Evolutionary conservation across 2,113 vertebrate genomes (phyloP), one percentile per base, ranked within the genome.

Genomic region (Formicarius rufipectus): DNA sequence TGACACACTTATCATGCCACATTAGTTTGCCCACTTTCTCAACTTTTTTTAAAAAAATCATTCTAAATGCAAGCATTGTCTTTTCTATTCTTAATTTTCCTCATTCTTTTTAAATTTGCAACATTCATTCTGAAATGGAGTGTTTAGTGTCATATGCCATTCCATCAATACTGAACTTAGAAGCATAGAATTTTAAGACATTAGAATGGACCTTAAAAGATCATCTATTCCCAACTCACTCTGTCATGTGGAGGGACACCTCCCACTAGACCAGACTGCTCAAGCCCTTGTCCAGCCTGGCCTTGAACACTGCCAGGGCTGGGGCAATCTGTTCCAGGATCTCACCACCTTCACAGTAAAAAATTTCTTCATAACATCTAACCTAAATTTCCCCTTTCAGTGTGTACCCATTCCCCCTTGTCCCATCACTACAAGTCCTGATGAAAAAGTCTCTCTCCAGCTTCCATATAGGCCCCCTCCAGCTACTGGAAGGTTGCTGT

Each of bases 81-180:
- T 74, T 18, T 42, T 39, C 71, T 74, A 12, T 47, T 49, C 12
- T 47, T 52, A 10, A 5, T 39, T 37, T 90, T 52, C 16, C 24
- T 40, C 18, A 12, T 42, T 62, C 9, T 35, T 72, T 44, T 15
- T 69, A 66, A 42, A 66, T 75, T 42, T 58, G 28, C 28, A 92
- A 44, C 8, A 27, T 80, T 58, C 6, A 31, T 50, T 80, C 39
- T 9, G 11, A 56, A 94, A 60, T 13, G 4, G 12, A 49, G 19
- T 10, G 62, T 72, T 55, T 71, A 45, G 45, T 18, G 27, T 4
- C 0, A 0, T 28, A 53, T 0, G 3, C 4, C 0, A 1, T 52
- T 69, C 83, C 37, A 66, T 86, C 62, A 90, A 35, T 45, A 40
- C 19, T 66, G 8, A 60, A 49, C 8, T 79, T 45, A 47, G 16